Percentiles rank a stretch among this genome's conserved stretches.
Conservation (phyloP, 2,797 vertebrate species). For the Sparidentex hasta region DNA sequence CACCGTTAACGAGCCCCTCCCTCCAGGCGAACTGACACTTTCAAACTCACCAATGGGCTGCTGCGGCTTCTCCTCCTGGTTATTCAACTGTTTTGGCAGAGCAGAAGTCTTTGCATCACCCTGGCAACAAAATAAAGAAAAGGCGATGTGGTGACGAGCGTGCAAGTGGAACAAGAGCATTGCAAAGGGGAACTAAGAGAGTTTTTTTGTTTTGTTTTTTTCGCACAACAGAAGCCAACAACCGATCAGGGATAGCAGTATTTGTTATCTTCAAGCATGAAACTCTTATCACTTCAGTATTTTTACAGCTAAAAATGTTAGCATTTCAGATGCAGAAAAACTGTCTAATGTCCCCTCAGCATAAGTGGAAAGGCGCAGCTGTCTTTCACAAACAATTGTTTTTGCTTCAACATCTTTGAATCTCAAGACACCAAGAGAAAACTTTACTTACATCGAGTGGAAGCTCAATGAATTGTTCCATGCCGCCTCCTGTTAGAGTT, state of each 20-base stretch:
- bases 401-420: constrained; percentile 4
- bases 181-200: constrained; percentile 21
- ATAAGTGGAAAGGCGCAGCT: neutral
- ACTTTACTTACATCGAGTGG: constrained; percentile 87
- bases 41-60: constrained; percentile 91
- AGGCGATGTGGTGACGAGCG: constrained; percentile 47
- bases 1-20: constrained; percentile 33
- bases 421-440: neutral
- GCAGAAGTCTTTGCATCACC: constrained; percentile 83
- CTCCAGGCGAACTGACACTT: constrained; percentile 29
- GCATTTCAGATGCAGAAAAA: neutral
- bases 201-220: no score
- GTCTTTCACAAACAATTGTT: constrained; percentile 20
- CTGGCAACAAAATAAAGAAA: constrained; percentile 84
- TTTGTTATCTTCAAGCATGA: neutral
- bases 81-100: constrained; percentile 71
- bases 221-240: neutral
- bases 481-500: constrained; percentile 89
- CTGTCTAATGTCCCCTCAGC: neutral
- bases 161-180: constrained; percentile 50
- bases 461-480: constrained; percentile 88
- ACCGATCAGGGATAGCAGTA: neutral
- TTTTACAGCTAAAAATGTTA: neutral
- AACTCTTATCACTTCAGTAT: no score
- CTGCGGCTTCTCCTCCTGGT: constrained; percentile 80